phyloP scores from a whole-genome alignment of 2,113 vertebrate species.

The Orientallactaga bullata region DNA sequence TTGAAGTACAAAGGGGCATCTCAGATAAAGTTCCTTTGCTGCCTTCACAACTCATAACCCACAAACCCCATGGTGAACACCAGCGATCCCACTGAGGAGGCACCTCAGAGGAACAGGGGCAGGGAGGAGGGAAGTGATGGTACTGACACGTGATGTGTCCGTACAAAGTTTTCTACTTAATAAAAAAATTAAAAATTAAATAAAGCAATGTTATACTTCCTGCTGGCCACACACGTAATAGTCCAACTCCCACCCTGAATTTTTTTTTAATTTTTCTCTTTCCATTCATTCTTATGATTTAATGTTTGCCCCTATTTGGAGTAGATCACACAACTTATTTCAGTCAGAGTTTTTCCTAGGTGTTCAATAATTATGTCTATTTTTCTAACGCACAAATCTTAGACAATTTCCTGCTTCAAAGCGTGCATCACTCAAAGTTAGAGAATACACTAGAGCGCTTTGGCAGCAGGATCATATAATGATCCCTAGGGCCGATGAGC shows the following conservation, averaged over 20 bases:
- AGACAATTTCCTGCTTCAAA: not conserved
- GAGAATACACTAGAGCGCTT: not conserved
- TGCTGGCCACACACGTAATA: too few species aligned
- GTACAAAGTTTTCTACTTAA: too few species aligned
- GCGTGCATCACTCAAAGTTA: not conserved
- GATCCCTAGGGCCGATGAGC: not conserved
- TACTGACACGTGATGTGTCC: too few species aligned
- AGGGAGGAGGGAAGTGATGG: too few species aligned
- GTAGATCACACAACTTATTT: not conserved
- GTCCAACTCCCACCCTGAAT: not conserved
- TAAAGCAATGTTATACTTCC: not conserved
- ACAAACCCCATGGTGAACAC: too few species aligned
- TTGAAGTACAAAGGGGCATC: not conserved
- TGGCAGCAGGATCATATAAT: not conserved
- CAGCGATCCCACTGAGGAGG: too few species aligned
- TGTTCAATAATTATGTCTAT: not conserved
- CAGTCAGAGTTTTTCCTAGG: not conserved
- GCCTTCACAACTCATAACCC: too few species aligned
- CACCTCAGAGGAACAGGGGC: too few species aligned
- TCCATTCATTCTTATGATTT: conserved; percentile 6
- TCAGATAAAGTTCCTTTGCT: not conserved
- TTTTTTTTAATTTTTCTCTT: not conserved
- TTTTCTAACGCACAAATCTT: not conserved
- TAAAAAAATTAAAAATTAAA: too few species aligned
- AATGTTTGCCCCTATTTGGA: not conserved